phyloP scores from a whole-genome alignment of 2,113 vertebrate species.

The Onychorhynchus coronatus region DNA sequence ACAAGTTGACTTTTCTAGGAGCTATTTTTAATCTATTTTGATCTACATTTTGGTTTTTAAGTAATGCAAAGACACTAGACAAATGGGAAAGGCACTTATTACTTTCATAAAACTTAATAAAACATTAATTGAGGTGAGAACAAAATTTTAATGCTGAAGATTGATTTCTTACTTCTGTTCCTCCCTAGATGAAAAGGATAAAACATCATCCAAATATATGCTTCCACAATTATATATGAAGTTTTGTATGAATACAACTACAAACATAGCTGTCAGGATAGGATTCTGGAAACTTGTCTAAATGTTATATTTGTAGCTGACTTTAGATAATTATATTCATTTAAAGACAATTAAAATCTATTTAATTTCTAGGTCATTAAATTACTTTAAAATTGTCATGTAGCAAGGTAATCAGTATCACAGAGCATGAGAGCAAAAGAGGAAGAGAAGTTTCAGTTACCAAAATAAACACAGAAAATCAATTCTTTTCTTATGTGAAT shows the following conservation, averaged over 20 bases:
- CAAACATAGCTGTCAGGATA: not conserved
- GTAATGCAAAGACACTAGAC: not conserved
- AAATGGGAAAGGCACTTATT: not conserved
- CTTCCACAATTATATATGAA: not conserved
- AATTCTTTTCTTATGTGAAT: not conserved
- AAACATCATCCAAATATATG: not conserved
- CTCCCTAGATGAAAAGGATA: not conserved
- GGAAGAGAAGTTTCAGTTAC: not conserved
- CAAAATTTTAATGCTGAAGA: not conserved
- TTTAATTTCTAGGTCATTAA: not conserved
- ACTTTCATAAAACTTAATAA: not conserved
- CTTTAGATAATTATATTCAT: not conserved
- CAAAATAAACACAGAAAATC: not conserved
- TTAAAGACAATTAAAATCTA: not conserved
- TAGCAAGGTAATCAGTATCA: not conserved
- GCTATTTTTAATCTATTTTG: not conserved
- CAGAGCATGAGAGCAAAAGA: not conserved
- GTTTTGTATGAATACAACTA: not conserved
- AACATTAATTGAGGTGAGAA: not conserved
- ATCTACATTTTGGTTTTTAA: not conserved
- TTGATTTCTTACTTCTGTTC: not conserved
- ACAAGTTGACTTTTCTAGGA: not conserved
- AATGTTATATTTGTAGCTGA: not conserved
- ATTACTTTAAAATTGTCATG: not conserved
- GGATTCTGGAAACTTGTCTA: not conserved